Evolutionary conservation across 2,113 vertebrate species (phyloP), one percentile per base, ranked within the genome.

Genomic region (Plestiodon gilberti): DNA sequence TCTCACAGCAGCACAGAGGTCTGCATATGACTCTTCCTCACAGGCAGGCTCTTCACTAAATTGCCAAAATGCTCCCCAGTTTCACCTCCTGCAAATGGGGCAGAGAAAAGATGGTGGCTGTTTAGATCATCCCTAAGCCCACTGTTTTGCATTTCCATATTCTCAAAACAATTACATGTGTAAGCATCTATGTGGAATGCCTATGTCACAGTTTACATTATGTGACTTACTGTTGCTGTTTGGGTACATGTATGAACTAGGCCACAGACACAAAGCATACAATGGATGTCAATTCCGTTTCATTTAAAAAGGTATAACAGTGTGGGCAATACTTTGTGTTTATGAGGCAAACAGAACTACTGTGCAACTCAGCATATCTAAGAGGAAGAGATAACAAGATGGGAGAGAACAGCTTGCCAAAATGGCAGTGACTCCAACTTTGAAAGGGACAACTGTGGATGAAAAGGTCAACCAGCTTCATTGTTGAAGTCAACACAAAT

Each of bases 401-500:
- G 25, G 30, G 15, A 40, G 20, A 82, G 77, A 59, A 22, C 88
- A 65, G 18, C 28, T 22, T 43, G 23, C 1, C 1, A 25, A 48
- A 84, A 65, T 35, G 74, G 61, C 67, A 89, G 52, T 43, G 10
- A 8, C 73, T 85, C 59, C 71, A 77, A 2, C 43, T 88, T 83
- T 71, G 64, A 69, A 78, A 78, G 33, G 71, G 67, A 14, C 69
- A 40, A 65, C 38, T 79, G n/a, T 64, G 14, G 59, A 38, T 35
- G 52, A 64, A 88, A 78, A 88, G 65, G 57, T 73, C 61, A 79
- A 33, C 43, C 59, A 33, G 30, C 14, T 80, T 84, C 70, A 73
- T 74, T 64, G 76, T 33, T 25, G n/a, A 52, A 86, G 0, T 4
- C 71, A 73, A 55, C 78, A 35, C 30, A 43, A 52, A 82, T 69